These are phyloP conservation scores for Peromyscus maniculatus DNA, from an alignment of 2,113 vertebrate genomes.

Conservation along the genomic window DNA sequence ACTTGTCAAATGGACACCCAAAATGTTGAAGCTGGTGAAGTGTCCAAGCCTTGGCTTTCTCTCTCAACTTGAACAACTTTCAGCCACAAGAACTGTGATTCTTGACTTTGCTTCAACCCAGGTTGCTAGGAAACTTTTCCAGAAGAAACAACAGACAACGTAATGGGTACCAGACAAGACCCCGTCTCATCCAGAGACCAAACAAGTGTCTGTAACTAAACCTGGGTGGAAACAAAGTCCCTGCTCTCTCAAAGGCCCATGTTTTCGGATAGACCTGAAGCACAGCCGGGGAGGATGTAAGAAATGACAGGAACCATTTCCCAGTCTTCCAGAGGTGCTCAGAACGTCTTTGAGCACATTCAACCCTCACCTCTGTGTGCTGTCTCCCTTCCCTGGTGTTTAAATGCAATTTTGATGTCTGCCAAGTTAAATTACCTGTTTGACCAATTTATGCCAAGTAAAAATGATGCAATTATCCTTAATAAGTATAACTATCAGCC, in stretches of 20 bases:
- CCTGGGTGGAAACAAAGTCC: background rate
- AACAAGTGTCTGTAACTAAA: background rate
- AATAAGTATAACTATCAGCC: slow-evolving; percentile 68
- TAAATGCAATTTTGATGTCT: slow-evolving; percentile 80
- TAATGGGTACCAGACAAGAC: background rate
- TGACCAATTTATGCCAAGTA: slow-evolving; percentile 61
- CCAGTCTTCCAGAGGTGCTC: slow-evolving; percentile 13
- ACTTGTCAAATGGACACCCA: background rate
- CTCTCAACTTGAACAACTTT: background rate
- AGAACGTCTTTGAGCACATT: slow-evolving; percentile 37
- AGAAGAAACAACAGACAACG: background rate
- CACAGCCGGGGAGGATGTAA: background rate
- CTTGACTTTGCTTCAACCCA: background rate
- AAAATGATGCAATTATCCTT: slow-evolving; percentile 76
- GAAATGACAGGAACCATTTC: slow-evolving; percentile 55
- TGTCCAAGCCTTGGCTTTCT: background rate
- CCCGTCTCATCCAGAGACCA: background rate
- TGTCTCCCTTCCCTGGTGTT: slow-evolving; percentile 65
- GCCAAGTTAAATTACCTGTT: slow-evolving; percentile 75
- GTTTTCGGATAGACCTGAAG: background rate
- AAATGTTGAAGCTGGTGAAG: background rate
- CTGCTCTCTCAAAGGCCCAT: background rate
- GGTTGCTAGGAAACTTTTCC: background rate
- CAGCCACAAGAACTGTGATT: background rate
- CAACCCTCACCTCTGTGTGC: background rate